Conservation (phyloP, 2,888 invertebrate species). For the Ditula angustiorana region DNA sequence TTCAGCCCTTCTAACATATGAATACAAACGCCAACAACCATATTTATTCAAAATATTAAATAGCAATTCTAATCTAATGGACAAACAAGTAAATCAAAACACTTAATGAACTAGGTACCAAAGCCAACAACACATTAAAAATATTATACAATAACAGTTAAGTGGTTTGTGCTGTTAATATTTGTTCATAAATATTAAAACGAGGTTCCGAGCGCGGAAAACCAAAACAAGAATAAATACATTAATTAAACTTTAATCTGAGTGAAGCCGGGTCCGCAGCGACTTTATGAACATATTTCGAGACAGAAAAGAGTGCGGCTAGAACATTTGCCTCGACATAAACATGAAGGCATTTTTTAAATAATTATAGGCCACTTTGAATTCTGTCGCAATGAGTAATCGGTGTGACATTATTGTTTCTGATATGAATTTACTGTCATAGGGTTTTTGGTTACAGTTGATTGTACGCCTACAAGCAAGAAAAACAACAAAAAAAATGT, state of each 20-base stretch:
- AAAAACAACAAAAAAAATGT: too few relatives aligned
- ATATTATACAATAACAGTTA: slow-evolving; percentile 34
- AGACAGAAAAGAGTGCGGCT: too few relatives aligned
- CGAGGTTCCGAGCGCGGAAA: not conserved
- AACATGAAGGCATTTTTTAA: too few relatives aligned
- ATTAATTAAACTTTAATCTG: too few relatives aligned
- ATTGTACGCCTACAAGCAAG: too few relatives aligned
- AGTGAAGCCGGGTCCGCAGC: too few relatives aligned
- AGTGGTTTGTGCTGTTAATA: slow-evolving; percentile 36
- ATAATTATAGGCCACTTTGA: too few relatives aligned
- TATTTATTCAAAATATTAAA: slow-evolving; percentile 42
- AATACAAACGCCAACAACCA: slow-evolving; percentile 42
- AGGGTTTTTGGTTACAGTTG: too few relatives aligned
- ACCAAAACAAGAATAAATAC: not conserved
- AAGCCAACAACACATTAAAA: slow-evolving; percentile 56
- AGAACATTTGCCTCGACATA: too few relatives aligned
- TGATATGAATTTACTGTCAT: too few relatives aligned
- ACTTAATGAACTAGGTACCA: slow-evolving; percentile 54
- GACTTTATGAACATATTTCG: not conserved
- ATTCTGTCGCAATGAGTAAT: too few relatives aligned
- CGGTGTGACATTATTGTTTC: too few relatives aligned
- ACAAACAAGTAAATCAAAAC: slow-evolving; percentile 50
- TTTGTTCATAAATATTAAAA: slow-evolving; percentile 21
- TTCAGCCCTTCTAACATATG: slow-evolving; percentile 25
- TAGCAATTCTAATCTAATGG: slow-evolving; percentile 44